phyloP scores from a whole-genome alignment of 1,140 invertebrate species.

The Aleiodes sp. region DNA sequence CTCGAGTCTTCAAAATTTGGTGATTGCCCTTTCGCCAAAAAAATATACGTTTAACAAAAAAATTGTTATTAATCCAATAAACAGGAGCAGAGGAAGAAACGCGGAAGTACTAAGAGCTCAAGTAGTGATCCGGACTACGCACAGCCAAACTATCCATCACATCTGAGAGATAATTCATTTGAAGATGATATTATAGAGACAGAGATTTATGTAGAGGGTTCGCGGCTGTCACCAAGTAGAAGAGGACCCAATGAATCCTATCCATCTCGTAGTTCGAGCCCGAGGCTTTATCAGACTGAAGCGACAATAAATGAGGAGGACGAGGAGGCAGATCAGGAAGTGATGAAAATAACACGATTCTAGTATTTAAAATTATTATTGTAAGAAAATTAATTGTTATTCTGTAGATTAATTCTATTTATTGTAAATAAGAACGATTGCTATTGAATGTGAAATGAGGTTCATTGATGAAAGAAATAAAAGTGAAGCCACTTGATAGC shows the following conservation, averaged over 20 bases:
- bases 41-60: neutral
- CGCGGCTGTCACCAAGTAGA: conserved; percentile 36
- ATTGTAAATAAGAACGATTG: conserved; percentile 14
- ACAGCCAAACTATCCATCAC: conserved; percentile 35
- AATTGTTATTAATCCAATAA: neutral
- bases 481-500: too few relatives aligned
- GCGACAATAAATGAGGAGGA: conserved; percentile 55
- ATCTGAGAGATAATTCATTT: conserved; percentile 21
- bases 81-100: neutral
- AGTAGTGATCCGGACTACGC: conserved; percentile 34
- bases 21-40: too few relatives aligned
- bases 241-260: conserved; percentile 52
- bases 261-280: conserved; percentile 50
- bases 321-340: conserved; percentile 40
- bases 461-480: neutral
- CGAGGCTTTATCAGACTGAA: conserved; percentile 49
- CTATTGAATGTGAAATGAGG: neutral
- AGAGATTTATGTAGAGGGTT: conserved; percentile 52
- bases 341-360: conserved; percentile 55
- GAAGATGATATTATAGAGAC: conserved; percentile 50
- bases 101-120: neutral
- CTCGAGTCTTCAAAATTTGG: too few relatives aligned
- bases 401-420: too few relatives aligned
- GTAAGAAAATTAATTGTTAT: neutral
- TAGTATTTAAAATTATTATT: conserved; percentile 35